phyloP scores from a whole-genome alignment of 2,113 vertebrate species.

The Myotis lucifugus region DNA sequence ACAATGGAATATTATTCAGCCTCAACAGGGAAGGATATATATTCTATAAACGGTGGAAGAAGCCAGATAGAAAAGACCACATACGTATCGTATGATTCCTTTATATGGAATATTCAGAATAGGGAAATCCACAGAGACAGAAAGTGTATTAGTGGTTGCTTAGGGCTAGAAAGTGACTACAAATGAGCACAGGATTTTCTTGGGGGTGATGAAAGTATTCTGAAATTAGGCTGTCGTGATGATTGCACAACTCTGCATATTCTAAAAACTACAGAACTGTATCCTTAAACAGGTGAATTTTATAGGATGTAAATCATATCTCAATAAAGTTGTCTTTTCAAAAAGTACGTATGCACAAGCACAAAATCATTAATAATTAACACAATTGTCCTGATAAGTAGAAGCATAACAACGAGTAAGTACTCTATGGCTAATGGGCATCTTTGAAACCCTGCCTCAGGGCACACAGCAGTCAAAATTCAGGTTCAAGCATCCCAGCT shows the following conservation, averaged over 20 bases:
- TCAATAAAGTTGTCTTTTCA: not conserved
- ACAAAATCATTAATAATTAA: not conserved
- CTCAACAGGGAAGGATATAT: not conserved
- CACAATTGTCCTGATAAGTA: not conserved
- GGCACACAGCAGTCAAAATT: not conserved
- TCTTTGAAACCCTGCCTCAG: not conserved
- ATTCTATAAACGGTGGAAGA: not conserved
- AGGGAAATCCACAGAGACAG: not conserved
- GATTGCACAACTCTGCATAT: not conserved
- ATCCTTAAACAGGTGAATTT: not conserved
- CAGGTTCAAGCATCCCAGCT: not conserved
- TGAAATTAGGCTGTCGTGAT: not conserved
- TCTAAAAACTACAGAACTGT: not conserved
- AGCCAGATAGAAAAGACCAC: not conserved
- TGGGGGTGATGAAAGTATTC: not conserved
- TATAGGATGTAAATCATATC: not conserved
- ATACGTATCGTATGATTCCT: not conserved
- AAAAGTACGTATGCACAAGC: not conserved
- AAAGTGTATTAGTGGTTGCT: not conserved
- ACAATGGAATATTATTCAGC: not conserved
- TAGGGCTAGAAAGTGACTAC: not conserved
- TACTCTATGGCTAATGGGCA: not conserved
- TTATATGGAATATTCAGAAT: not conserved
- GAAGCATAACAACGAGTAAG: not conserved
- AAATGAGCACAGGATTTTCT: not conserved